Evolutionary conservation across 2,888 invertebrate species (phyloP), one percentile per base, ranked within the genome.

Genomic region (Cerastoderma edule): DNA sequence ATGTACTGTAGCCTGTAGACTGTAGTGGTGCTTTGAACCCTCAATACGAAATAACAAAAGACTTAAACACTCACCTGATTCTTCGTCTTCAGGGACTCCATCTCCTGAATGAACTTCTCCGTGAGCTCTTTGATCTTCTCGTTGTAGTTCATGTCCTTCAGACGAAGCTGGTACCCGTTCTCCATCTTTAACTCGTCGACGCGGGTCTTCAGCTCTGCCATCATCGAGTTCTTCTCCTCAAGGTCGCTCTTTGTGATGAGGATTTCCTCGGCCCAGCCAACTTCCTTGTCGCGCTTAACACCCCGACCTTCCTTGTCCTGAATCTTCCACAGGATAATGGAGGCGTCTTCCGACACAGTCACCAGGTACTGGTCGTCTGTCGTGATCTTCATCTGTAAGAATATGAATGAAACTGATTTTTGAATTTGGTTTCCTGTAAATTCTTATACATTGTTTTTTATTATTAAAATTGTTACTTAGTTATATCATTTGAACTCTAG

Each of bases 121-220:
- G 97, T 97, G 1, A 97, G 95, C 84, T 97, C 96, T 82, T 95
- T 95, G 83, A 97, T 93, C 90, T 96, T 96, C 82, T 97, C 96
- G 10, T 96, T 95, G 90, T 97, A 96, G 22, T 95, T 93, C 66
- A 96, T 95, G 89, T 97, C 93, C 76, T 93, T 93, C 93, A 97
- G 96, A 32, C 96, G 94, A 86, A 96, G 94, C 91, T 97, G 96
- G 90, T 97, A 98, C 0, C 96, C 95, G 89, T 97, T 96, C 91
- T 98, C 98, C 19, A 96, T 96, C 90, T 97, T 96, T 85, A 97
- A 93, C 92, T 98, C 97, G 83, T 95, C 95, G 91, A 98, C 95
- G 65, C 97, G 94, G 28, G 95, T 94, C 83, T 95, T 95, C 32
- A 96, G 92, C 76, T 95, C 95, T 44, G 93, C 92, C 75, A 96